These are phyloP conservation scores for Castor canadensis DNA, from an alignment of 2,113 vertebrate genomes.

Conservation along the genomic window DNA sequence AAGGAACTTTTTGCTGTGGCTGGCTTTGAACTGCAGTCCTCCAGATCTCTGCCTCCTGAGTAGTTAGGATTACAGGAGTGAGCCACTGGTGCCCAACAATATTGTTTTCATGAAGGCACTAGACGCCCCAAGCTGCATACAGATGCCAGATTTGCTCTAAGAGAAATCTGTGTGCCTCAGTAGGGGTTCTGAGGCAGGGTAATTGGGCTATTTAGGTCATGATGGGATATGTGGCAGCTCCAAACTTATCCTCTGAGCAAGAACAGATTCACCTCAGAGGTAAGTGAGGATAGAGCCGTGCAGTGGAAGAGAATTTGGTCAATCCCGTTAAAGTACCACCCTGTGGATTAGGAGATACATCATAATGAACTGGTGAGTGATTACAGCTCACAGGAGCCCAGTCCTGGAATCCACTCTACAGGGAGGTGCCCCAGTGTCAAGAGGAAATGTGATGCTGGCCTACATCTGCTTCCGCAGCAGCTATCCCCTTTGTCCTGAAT, in stretches of 20 bases:
- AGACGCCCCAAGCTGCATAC: neutral
- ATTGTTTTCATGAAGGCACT: neutral
- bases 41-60: no score
- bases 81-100: no score
- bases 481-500: constrained; percentile 59
- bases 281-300: neutral
- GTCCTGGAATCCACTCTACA: constrained; percentile 46
- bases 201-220: neutral
- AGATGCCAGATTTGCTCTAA: neutral
- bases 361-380: constrained; percentile 64
- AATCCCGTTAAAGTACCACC: neutral
- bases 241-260: neutral
- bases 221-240: neutral
- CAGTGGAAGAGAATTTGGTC: neutral
- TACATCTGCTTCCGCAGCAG: constrained; percentile 35
- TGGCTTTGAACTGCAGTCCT: no score
- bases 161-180: neutral
- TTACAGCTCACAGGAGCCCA: constrained; percentile 14
- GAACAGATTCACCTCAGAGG: neutral
- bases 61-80: no score
- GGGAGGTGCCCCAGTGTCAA: neutral
- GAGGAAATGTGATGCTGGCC: constrained; percentile 52
- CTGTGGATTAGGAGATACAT: constrained; percentile 41
- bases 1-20: no score
- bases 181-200: neutral